Evolutionary conservation across 2,797 vertebrate genomes (phyloP).

Genomic region (Adrianichthys oophorus): DNA sequence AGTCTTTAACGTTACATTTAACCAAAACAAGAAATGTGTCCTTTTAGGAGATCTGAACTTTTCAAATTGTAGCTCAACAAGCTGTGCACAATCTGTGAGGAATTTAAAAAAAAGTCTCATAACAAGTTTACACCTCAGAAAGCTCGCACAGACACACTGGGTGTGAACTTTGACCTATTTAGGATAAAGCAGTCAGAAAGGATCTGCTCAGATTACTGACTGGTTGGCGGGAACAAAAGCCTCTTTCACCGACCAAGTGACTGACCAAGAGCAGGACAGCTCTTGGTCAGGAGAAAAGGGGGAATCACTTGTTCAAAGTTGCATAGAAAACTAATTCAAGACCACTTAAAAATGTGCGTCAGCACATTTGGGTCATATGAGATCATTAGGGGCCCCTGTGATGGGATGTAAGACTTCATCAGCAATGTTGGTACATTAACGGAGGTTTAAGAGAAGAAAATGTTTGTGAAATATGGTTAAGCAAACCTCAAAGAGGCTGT

Average conservation of each 20-base stretch:
- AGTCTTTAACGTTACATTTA: not conserved
- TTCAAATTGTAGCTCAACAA: not conserved
- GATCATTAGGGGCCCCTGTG: not conserved
- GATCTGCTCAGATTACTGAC: conserved; percentile 60
- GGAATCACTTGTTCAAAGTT: not conserved
- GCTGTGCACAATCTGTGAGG: conserved; percentile 3
- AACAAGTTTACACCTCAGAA: conserved; percentile 3
- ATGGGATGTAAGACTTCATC: too few relatives aligned
- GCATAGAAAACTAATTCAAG: not conserved
- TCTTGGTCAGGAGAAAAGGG: conserved; percentile 1
- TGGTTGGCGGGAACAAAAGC: conserved; percentile 59
- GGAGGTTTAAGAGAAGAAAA: too few relatives aligned
- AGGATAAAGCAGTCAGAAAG: conserved; percentile 27
- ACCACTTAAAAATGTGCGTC: not conserved
- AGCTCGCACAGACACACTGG: conserved; percentile 13
- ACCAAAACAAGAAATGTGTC: not conserved
- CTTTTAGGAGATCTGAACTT: not conserved
- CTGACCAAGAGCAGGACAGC: conserved; percentile 11
- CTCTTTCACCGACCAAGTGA: conserved; percentile 49
- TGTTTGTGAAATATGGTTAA: too few relatives aligned
- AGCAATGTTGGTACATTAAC: too few relatives aligned
- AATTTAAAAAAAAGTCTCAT: conserved; percentile 4
- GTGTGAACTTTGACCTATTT: conserved; percentile 66
- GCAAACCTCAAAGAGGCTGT: too few relatives aligned
- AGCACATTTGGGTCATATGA: not conserved